Evolutionary conservation across 2,888 invertebrate species (phyloP).

Genomic region (Athripsodes cinereus): DNA sequence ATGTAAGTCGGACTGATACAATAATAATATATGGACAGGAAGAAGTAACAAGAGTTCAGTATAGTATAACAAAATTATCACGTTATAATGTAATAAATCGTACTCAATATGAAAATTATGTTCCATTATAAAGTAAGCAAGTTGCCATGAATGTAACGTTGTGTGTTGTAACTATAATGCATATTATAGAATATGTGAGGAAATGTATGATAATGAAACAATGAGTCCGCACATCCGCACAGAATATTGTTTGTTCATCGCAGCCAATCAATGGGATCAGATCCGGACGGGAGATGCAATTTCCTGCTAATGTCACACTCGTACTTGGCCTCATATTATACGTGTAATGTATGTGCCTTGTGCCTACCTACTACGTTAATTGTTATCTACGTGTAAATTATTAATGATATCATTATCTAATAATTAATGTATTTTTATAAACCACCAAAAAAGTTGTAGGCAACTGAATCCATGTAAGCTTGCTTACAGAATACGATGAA

Average conservation of each 20-base stretch:
- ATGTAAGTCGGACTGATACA: background rate
- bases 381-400: no score
- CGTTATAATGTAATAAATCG: background rate
- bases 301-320: slow-evolving; percentile 14
- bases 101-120: background rate
- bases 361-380: no score
- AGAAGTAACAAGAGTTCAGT: background rate
- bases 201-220: slow-evolving; percentile 20
- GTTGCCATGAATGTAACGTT: background rate
- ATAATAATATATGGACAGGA: background rate
- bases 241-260: slow-evolving; percentile 19
- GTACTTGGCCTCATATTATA: background rate
- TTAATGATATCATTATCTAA: no score
- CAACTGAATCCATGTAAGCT: no score
- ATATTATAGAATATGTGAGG: slow-evolving; percentile 11
- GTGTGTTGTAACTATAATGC: slow-evolving; percentile 14
- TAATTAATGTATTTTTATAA: no score
- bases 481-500: no score
- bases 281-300: slow-evolving; percentile 23
- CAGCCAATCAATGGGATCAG: slow-evolving; percentile 25
- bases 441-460: no score
- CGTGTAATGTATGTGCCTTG: no score
- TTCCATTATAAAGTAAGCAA: background rate
- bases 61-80: background rate
- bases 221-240: slow-evolving; percentile 24